Evolutionary conservation across 2,797 vertebrate species (phyloP).

Genomic region (Argyrosomus regius): DNA sequence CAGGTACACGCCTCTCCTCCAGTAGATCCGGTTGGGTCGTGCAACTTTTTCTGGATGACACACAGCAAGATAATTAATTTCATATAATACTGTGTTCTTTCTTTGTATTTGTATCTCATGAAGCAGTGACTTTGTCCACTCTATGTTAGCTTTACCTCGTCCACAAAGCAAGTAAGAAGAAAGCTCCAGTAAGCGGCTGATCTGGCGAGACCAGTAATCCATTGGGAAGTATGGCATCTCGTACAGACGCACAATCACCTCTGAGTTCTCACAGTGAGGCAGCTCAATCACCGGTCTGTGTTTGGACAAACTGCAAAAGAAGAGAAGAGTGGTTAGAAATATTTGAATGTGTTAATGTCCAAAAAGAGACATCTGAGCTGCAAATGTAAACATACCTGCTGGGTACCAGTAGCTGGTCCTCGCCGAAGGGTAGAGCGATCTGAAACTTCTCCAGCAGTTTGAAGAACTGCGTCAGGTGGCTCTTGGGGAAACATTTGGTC

Average conservation of each 20-base stretch:
- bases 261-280: constrained; percentile 95
- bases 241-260: constrained; percentile 94
- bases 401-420: constrained; percentile 93
- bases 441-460: constrained; percentile 97
- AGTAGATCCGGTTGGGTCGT: constrained; percentile 93
- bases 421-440: constrained; percentile 93
- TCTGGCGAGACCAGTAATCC: constrained; percentile 97
- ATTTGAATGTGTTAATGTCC: too few relatives aligned
- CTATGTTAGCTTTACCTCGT: constrained; percentile 84
- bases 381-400: constrained; percentile 87
- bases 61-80: background rate
- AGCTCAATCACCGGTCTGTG: constrained; percentile 94
- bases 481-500: constrained; percentile 90
- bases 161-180: constrained; percentile 91
- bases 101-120: background rate
- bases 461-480: constrained; percentile 91
- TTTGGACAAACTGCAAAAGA: constrained; percentile 89
- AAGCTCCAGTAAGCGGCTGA: constrained; percentile 94
- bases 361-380: background rate
- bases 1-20: constrained; percentile 95
- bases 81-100: background rate
- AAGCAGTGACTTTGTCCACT: background rate
- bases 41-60: constrained; percentile 85
- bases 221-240: constrained; percentile 99
- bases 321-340: background rate